Evolutionary conservation across 2,113 vertebrate genomes (phyloP), one percentile per base, ranked within the genome.

Genomic region (Albula goreensis): DNA sequence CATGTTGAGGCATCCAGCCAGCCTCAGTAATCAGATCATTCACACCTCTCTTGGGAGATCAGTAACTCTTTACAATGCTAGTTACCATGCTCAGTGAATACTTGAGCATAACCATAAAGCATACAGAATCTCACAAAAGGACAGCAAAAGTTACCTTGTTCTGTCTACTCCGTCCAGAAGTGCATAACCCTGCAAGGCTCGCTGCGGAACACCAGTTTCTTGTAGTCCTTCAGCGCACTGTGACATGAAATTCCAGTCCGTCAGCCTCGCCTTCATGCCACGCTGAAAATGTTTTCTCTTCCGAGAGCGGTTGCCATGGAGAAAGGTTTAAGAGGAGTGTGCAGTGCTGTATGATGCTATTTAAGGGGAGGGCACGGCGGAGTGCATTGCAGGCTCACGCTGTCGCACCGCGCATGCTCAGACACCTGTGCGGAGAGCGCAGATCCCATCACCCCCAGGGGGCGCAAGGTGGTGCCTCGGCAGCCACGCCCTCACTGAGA

Each of bases 271-370:
- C 56, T 74, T 77, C 56, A 79, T 81, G 60, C 51, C 31, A 77
- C 52, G 83, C 81, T 78, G 81, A 10, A 83, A 52, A 80, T 85
- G 85, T 81, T 85, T 89, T 87, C 77, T 83, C 60, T 89, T 85
- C 83, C 57, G 50, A 83, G 13, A 12, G 60, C 10, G 83, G 89
- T 90, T 90, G 86, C 91, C 87, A 86, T 88, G 90, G 91, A 83
- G 88, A 88, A 74, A 80, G 77, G 57, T 80, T 79, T 86, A 53
- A 31, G 60, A 49, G 49, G 63, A 81, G 50, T 84, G 78, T 77
- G 80, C 83, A 87, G 82, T 83, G 84, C 81, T 89, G 82, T 89
- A 78, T 81, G 84, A 88, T 89, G 85, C 80, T 53, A 88, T 66
- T 56, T 81, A 83, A 85, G 79, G 83, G 50, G 50, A 77, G 79